Evolutionary conservation across 2,888 invertebrate species (phyloP).

Genomic region (Horisme vitalbata): DNA sequence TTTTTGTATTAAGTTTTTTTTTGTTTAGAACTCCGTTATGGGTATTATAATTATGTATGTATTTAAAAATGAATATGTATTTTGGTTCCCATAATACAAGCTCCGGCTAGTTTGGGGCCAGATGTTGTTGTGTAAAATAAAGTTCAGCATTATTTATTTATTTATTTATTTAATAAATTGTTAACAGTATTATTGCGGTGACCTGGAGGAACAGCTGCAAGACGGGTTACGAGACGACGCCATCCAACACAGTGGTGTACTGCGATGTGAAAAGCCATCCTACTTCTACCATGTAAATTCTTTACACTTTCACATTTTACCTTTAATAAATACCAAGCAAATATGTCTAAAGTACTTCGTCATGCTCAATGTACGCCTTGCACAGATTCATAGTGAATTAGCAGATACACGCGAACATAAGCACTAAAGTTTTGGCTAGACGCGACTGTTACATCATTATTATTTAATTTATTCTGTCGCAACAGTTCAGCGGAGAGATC

Average conservation of each 20-base stretch:
- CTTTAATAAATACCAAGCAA: constrained; percentile 34
- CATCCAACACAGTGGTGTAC: constrained; percentile 53
- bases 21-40: no score
- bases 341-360: constrained; percentile 17
- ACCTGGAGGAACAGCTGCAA: constrained; percentile 55
- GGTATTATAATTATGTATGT: no score
- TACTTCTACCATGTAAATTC: constrained; percentile 72
- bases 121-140: no score
- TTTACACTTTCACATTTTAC: constrained; percentile 37
- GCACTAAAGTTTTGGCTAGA: constrained; percentile 38
- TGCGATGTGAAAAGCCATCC: constrained; percentile 67
- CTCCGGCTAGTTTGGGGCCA: no score
- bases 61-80: no score
- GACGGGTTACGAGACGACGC: constrained; percentile 55
- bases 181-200: constrained; percentile 65
- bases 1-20: no score
- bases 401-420: constrained; percentile 47
- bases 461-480: constrained; percentile 40
- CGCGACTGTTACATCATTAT: constrained; percentile 42
- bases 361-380: constrained; percentile 19
- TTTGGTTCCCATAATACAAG: no score
- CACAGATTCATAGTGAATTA: constrained; percentile 38
- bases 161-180: constrained; percentile 13
- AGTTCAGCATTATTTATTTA: no score
- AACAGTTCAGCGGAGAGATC: constrained; percentile 36